Evolutionary conservation across 2,888 invertebrate species (phyloP).

Genomic region (Pterostichus niger): DNA sequence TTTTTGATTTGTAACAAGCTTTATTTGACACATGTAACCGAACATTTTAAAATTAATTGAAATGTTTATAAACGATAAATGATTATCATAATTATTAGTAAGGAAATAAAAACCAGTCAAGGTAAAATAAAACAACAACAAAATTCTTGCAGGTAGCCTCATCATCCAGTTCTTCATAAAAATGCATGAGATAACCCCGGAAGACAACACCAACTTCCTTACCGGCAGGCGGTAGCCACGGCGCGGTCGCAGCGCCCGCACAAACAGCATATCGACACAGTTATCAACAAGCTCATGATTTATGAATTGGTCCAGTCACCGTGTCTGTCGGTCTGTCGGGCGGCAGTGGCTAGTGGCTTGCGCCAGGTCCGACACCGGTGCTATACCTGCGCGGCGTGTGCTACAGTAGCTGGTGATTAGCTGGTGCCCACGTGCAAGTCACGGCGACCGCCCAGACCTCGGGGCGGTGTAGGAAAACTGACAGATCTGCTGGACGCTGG

Average conservation of each 20-base stretch:
- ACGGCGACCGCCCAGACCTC: slow-evolving; percentile 71
- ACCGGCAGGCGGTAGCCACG: not conserved
- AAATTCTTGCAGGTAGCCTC: not conserved
- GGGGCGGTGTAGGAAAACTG: slow-evolving; percentile 62
- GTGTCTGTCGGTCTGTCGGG: slow-evolving; percentile 3
- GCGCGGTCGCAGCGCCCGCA: not conserved
- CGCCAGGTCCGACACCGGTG: not conserved
- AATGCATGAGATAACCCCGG: slow-evolving; percentile 32
- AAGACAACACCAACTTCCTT: slow-evolving; percentile 14
- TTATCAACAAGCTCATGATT: slow-evolving; percentile 55
- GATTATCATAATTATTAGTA: no score
- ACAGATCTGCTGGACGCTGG: not conserved
- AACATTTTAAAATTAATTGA: slow-evolving; percentile 3
- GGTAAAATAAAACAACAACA: no score
- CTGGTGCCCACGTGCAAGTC: slow-evolving; percentile 72
- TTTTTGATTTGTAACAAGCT: no score
- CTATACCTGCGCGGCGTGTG: slow-evolving; percentile 7
- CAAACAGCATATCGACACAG: slow-evolving; percentile 17
- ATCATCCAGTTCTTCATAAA: slow-evolving; percentile 5
- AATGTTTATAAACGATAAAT: not conserved
- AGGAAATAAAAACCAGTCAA: no score
- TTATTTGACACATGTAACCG: no score
- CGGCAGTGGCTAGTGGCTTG: slow-evolving; percentile 5
- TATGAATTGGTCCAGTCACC: slow-evolving; percentile 60
- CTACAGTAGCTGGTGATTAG: slow-evolving; percentile 69